Conservation (phyloP, 2,113 vertebrate genomes). For the Zeus faber region DNA sequence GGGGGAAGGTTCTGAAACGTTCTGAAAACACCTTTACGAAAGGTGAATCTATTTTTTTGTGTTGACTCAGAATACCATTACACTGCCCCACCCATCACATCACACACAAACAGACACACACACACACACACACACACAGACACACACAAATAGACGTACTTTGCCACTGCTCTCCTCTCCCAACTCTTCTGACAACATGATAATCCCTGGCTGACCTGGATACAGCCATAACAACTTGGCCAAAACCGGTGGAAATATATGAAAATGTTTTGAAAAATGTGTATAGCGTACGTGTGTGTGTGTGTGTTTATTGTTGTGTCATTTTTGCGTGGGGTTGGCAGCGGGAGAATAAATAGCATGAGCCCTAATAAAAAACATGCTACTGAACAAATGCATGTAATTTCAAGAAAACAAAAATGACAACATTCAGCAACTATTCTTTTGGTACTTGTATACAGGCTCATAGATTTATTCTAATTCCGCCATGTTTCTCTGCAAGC, state of each 20-base stretch:
- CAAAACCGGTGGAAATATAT: slow-evolving; percentile 14
- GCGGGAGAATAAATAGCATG: not conserved
- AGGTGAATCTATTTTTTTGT: too few species aligned
- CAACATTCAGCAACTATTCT: too few species aligned
- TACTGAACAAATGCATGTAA: not conserved
- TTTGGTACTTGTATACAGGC: too few species aligned
- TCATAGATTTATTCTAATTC: too few species aligned
- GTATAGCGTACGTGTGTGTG: not conserved
- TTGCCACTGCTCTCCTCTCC: slow-evolving; percentile 1
- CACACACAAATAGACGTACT: not conserved
- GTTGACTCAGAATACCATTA: too few species aligned
- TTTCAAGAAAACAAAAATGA: too few species aligned
- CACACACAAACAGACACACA: too few species aligned
- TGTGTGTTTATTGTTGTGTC: not conserved
- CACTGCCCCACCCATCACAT: too few species aligned
- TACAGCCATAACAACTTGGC: slow-evolving; percentile 42
- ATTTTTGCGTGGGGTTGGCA: not conserved
- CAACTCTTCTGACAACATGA: slow-evolving; percentile 38
- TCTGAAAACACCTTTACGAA: too few species aligned
- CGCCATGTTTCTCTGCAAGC: too few species aligned
- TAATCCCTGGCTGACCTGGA: slow-evolving; percentile 70
- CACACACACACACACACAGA: not conserved
- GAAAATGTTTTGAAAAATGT: slow-evolving; percentile 10
- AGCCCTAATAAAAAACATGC: not conserved
- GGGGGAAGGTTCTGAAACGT: too few species aligned